A percentile compares a stretch with the other conserved stretches of the same genome.
Conservation (phyloP, 2,113 vertebrate genomes). For the Myanophis thanlyinensis region DNA sequence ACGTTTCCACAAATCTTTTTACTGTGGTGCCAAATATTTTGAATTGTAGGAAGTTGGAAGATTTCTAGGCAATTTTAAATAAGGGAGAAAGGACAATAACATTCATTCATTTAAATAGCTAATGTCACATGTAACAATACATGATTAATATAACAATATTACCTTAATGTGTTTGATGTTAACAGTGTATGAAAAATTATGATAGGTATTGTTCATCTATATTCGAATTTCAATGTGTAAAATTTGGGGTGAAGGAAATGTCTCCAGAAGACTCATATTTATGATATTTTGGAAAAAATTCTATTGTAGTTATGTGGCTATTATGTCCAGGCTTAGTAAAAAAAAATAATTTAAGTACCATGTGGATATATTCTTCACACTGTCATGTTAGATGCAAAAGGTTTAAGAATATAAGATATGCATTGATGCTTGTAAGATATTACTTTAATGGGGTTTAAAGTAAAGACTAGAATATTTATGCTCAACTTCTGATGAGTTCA, state of each 20-base stretch:
- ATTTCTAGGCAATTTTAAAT: conserved; percentile 53
- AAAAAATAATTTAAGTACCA: background rate
- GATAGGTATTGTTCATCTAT: conserved; percentile 9
- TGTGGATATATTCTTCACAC: background rate
- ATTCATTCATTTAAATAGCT: conserved; percentile 9
- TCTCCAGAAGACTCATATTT: background rate
- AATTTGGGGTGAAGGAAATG: background rate
- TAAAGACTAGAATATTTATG: background rate
- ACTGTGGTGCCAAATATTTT: conserved; percentile 53
- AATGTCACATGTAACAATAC: background rate
- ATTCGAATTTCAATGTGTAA: background rate
- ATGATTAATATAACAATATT: background rate
- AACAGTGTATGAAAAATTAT: conserved; percentile 7
- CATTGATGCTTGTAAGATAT: background rate
- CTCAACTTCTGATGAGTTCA: background rate
- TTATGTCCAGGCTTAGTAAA: background rate
- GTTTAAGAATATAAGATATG: background rate
- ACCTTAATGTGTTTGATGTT: background rate
- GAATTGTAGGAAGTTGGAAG: conserved; percentile 44
- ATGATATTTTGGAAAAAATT: background rate
- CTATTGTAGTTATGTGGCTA: background rate
- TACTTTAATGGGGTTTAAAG: background rate
- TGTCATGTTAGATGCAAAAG: background rate
- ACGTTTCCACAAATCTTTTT: conserved; percentile 41
- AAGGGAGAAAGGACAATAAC: conserved; percentile 36